Base-by-base conservation (phyloP, 2,888 invertebrate species). In the Bombylius discolor region DNA sequence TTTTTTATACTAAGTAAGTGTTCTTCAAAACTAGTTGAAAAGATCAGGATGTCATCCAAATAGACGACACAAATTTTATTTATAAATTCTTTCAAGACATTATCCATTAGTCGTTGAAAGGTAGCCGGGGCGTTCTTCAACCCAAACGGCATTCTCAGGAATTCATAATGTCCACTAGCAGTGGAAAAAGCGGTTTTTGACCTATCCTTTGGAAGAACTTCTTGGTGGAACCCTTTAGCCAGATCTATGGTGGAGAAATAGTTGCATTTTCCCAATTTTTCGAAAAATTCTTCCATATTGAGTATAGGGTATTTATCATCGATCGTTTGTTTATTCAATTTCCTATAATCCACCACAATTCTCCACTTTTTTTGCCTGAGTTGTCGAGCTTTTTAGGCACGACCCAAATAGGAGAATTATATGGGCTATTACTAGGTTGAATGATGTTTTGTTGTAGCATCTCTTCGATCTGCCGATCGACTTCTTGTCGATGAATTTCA, bases 131-230 rank as follows among this genome's bases (percentile, higher is more conserved):
- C 50, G 31, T 36, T 46, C 42, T 55, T 55, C n/a, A 55, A 51
- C 34, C 51, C 55, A 44, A 55, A 55, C 14, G 52, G 49, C 53
- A 54, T 56, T 7, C 52, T 50, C 5, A 47, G 7, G 55, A 61
- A 68, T 60, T 71, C 65, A 44, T 59, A 69, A 23, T 68, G 64
- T 5, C 69, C 68, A 13, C 53, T 47, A 39, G 59, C 52, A 12
- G 63, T 64, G 1, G 57, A 62, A 59, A 70, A 68, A 4, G 65
- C 67, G 1, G 67, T 68, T 58, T 68, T 68, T 14, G n/a, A n/a
- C n/a, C n/a, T n/a, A n/a, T n/a, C n/a, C n/a, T n/a, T n/a, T 55
- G n/a, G n/a, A n/a, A n/a, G n/a, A n/a, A n/a, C n/a, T n/a, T n/a
- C n/a, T n/a, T n/a, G n/a, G n/a, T n/a, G n/a, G n/a, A n/a, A n/a